These are phyloP conservation scores for Heterohyrax brucei DNA, from an alignment of 2,797 vertebrate species.

Conservation along the genomic window DNA sequence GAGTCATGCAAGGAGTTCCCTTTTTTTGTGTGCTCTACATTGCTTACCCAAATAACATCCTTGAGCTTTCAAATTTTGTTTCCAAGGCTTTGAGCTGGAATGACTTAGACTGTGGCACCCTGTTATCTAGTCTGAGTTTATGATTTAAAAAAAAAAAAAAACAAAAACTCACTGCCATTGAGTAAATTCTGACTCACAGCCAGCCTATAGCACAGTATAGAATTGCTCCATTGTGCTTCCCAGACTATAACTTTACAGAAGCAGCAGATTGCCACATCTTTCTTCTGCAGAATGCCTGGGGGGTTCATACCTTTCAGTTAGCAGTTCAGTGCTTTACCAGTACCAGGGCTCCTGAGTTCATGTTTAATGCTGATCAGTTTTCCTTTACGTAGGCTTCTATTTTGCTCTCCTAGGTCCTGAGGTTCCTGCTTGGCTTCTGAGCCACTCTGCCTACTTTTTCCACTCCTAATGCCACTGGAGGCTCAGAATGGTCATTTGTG, in stretches of 20 bases:
- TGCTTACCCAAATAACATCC: neutral
- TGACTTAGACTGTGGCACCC: neutral
- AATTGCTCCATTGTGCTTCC: too few relatives aligned
- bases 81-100: neutral
- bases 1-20: neutral
- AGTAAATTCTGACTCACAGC: too few relatives aligned
- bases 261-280: too few relatives aligned
- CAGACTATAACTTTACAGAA: too few relatives aligned
- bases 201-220: too few relatives aligned
- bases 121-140: neutral
- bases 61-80: neutral
- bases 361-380: neutral
- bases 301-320: too few relatives aligned
- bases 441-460: neutral
- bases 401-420: neutral
- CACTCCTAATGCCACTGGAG: neutral
- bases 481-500: neutral
- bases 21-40: neutral
- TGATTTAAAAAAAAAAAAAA: too few relatives aligned
- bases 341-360: neutral
- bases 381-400: neutral
- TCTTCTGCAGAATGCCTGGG: too few relatives aligned
- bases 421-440: neutral
- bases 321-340: too few relatives aligned
- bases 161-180: too few relatives aligned